Percentiles rank a stretch among this genome's conserved stretches.
These are phyloP conservation scores for Macrocentrus cingulum DNA, from an alignment of 1,140 invertebrate genomes.

Conservation along the genomic window DNA sequence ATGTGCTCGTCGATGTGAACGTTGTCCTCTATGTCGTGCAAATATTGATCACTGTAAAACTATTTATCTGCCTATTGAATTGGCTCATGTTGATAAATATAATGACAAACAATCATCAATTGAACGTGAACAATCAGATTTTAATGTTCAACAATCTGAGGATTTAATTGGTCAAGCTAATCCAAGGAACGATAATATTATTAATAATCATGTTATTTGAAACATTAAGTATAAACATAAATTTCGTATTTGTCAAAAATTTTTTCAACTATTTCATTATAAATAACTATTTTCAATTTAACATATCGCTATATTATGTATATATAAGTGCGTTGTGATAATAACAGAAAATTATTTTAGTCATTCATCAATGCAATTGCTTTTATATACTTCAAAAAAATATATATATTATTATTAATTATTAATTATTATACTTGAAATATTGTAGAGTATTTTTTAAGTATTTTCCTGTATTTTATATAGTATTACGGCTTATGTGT, in stretches of 20 bases:
- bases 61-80: constrained; percentile 69
- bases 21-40: constrained; percentile 76
- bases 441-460: constrained; percentile 59
- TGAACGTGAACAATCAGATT: constrained; percentile 34
- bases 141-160: constrained; percentile 25
- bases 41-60: constrained; percentile 73
- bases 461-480: constrained; percentile 57
- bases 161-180: constrained; percentile 35
- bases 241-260: constrained; percentile 33
- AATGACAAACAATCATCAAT: constrained; percentile 37
- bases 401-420: constrained; percentile 22
- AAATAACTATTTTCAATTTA: no score
- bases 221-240: constrained; percentile 31
- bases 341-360: constrained; percentile 40
- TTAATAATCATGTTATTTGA: constrained; percentile 45
- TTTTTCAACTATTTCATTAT: constrained; percentile 43
- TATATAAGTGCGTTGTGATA: constrained; percentile 34
- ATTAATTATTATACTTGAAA: constrained; percentile 38
- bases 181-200: constrained; percentile 32
- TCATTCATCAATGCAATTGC: constrained; percentile 50
- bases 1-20: constrained; percentile 71
- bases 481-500: constrained; percentile 49
- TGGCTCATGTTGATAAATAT: constrained; percentile 52
- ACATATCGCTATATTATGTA: constrained; percentile 38
- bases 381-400: no score